These are phyloP conservation scores for Lethenteron reissneri DNA, from an alignment of 2,113 vertebrate species.

Conservation along the genomic window DNA sequence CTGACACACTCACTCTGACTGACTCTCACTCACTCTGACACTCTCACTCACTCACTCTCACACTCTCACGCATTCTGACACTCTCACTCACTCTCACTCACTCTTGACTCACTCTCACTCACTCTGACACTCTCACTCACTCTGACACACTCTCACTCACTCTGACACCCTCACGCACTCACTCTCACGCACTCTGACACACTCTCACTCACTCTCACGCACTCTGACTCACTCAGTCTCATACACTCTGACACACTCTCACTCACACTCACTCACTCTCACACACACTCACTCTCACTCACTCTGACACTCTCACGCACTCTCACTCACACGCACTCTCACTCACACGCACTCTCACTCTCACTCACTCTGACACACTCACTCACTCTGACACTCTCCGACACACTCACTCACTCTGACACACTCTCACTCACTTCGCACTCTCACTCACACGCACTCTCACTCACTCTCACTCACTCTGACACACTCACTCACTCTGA, in stretches of 20 bases:
- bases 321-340: background rate
- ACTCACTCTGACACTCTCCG: background rate
- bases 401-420: background rate
- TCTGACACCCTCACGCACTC: too few relatives aligned
- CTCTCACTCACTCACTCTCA: too few relatives aligned
- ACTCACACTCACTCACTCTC: background rate
- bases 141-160: too few relatives aligned
- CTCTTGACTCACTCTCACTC: too few relatives aligned
- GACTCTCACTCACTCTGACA: too few relatives aligned
- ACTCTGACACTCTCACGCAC: background rate
- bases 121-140: too few relatives aligned
- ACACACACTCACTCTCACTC: background rate
- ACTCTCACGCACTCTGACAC: too few relatives aligned
- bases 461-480: background rate
- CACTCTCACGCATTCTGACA: too few relatives aligned
- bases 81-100: too few relatives aligned
- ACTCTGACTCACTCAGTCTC: background rate
- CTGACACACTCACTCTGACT: too few relatives aligned
- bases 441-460: background rate
- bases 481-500: background rate
- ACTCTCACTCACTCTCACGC: background rate
- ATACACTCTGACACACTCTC: background rate
- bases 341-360: background rate
- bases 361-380: background rate
- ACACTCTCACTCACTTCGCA: background rate